phyloP scores from a whole-genome alignment of 1,140 invertebrate genomes.

The Diabrotica virgifera region DNA sequence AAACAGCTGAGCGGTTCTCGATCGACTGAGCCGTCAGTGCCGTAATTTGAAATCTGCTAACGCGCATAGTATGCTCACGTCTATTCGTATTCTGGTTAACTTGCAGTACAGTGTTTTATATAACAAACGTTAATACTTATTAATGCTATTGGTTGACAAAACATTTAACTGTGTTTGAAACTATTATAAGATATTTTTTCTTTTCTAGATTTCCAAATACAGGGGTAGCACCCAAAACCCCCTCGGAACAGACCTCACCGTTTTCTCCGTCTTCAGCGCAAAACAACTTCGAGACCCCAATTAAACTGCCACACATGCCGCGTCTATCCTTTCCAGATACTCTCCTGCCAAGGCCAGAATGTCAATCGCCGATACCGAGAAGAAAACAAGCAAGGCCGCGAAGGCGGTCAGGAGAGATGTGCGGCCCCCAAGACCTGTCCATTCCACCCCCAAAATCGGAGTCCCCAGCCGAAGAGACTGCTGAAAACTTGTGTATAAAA shows the following conservation, averaged over 20 bases:
- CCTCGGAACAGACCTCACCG: constrained; percentile 27
- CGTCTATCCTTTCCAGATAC: constrained; percentile 52
- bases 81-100: too few relatives aligned
- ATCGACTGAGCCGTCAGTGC: too few relatives aligned
- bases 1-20: too few relatives aligned
- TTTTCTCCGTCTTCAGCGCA: constrained; percentile 32
- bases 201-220: constrained; percentile 32
- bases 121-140: too few relatives aligned
- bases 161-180: too few relatives aligned
- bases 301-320: constrained; percentile 53
- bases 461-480: constrained; percentile 41
- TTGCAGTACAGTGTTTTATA: too few relatives aligned
- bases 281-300: constrained; percentile 35
- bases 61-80: too few relatives aligned
- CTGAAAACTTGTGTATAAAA: constrained; percentile 54
- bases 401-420: constrained; percentile 71
- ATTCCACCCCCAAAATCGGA: constrained; percentile 26
- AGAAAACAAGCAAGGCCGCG: constrained; percentile 78
- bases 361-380: constrained; percentile 70
- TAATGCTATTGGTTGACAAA: too few relatives aligned
- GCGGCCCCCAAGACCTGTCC: constrained; percentile 60
- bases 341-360: constrained; percentile 43
- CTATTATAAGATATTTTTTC: neutral
- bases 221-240: constrained; percentile 33
- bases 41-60: too few relatives aligned